These are phyloP conservation scores for Tenrec ecaudatus DNA, from an alignment of 2,113 vertebrate genomes.

Conservation along the genomic window DNA sequence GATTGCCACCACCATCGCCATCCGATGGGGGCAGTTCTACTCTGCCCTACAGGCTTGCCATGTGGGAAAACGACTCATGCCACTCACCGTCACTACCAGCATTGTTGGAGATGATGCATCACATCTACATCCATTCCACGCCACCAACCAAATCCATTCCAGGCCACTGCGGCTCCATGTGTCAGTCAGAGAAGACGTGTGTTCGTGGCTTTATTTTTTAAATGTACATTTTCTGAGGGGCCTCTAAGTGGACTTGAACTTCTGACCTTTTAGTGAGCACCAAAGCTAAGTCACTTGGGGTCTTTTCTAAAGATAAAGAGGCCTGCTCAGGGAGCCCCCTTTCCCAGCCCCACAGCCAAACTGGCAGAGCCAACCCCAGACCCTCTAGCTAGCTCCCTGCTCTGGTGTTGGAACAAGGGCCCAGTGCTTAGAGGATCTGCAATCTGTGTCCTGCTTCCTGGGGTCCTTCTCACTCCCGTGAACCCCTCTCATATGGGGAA, in stretches of 20 bases:
- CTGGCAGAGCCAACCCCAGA: too few relatives aligned
- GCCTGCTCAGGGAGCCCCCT: too few relatives aligned
- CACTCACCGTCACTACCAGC: background rate
- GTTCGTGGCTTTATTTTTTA: background rate
- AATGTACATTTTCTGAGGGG: background rate
- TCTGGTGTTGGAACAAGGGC: background rate
- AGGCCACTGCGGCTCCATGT: background rate
- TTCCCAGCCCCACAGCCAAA: background rate
- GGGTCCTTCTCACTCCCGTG: background rate
- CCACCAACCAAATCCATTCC: background rate
- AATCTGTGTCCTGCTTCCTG: background rate
- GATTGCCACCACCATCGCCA: background rate
- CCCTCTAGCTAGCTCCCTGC: background rate
- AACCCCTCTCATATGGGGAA: too few relatives aligned
- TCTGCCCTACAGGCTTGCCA: background rate
- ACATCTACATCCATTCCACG: background rate
- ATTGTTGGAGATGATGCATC: background rate
- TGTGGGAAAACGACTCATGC: background rate
- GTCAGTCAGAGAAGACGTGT: background rate
- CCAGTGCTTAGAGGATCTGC: background rate
- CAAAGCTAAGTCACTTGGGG: background rate
- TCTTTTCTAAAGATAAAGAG: background rate
- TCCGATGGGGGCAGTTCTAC: too few relatives aligned
- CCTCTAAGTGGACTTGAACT: background rate
- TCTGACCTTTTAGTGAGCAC: background rate